phyloP scores from a whole-genome alignment of 2,113 vertebrate genomes.

The Pomatostomus ruficeps region DNA sequence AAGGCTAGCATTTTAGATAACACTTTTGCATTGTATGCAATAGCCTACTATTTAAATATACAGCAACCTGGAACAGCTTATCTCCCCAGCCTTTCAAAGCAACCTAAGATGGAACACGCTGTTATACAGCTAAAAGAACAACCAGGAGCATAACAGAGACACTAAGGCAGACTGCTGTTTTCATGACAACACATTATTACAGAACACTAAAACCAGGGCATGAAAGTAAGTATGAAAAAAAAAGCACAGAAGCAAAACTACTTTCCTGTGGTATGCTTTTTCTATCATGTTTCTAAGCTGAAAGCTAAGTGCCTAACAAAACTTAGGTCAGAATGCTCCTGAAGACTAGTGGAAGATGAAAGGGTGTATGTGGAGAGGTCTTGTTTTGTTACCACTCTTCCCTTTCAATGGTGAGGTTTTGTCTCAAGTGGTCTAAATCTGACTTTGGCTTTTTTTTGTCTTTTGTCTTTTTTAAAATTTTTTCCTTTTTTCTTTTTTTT shows the following conservation, averaged over 20 bases:
- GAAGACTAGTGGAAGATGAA: background rate
- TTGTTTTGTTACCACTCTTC: background rate
- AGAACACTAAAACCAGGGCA: background rate
- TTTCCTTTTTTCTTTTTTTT: background rate
- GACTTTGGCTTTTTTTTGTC: background rate
- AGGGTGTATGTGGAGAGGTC: background rate
- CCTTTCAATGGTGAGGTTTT: background rate
- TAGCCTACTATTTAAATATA: background rate
- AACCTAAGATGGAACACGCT: accelerated
- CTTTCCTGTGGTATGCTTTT: background rate
- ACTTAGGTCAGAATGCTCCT: background rate
- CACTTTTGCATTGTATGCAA: background rate
- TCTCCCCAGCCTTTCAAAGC: background rate
- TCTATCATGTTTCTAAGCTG: background rate
- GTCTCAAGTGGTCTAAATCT: background rate
- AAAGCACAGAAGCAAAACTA: background rate
- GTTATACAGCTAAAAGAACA: background rate
- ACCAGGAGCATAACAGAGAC: background rate
- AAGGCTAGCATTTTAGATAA: background rate
- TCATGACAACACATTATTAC: background rate
- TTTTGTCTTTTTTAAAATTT: background rate
- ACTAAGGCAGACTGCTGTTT: background rate
- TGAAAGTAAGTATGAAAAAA: background rate
- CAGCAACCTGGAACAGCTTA: background rate
- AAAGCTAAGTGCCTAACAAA: background rate